These are phyloP conservation scores for Erpetoichthys calabaricus DNA, from an alignment of 2,797 vertebrate species.

Conservation along the genomic window DNA sequence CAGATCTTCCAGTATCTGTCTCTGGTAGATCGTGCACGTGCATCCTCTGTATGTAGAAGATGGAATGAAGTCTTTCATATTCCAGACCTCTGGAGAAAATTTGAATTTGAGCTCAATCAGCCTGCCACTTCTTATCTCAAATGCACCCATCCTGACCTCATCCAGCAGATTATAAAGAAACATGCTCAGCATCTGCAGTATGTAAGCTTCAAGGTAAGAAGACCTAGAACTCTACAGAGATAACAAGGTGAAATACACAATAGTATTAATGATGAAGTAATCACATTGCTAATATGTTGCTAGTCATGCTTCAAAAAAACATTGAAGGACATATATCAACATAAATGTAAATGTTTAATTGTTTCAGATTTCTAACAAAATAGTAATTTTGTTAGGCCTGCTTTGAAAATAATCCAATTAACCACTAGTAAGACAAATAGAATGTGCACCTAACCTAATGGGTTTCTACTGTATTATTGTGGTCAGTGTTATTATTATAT, in stretches of 20 bases:
- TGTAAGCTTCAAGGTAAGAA: conserved; percentile 74
- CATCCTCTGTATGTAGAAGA: conserved; percentile 61
- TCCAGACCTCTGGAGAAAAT: conserved; percentile 74
- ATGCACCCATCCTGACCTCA: conserved; percentile 77
- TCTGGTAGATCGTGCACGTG: conserved; percentile 61
- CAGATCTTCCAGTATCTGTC: conserved; percentile 69
- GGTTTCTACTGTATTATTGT: too few species aligned
- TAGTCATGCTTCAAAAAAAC: background rate
- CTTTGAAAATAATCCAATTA: too few species aligned
- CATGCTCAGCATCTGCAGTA: conserved; percentile 75
- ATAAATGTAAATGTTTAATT: conserved; percentile 13
- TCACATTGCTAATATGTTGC: too few species aligned
- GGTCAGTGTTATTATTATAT: too few species aligned
- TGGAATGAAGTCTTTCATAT: conserved; percentile 81
- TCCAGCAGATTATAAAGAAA: conserved; percentile 82
- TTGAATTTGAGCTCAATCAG: conserved; percentile 81
- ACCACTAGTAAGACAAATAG: too few species aligned
- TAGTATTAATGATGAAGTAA: too few species aligned
- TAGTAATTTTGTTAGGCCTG: too few species aligned
- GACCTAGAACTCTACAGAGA: too few species aligned
- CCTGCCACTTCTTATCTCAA: conserved; percentile 72
- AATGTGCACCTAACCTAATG: too few species aligned
- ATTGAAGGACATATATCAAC: conserved; percentile 1
- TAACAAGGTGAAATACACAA: too few species aligned
- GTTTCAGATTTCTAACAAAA: too few species aligned